These are phyloP conservation scores for Sycophila sp. DNA, from an alignment of 1,140 invertebrate species.

Conservation along the genomic window DNA sequence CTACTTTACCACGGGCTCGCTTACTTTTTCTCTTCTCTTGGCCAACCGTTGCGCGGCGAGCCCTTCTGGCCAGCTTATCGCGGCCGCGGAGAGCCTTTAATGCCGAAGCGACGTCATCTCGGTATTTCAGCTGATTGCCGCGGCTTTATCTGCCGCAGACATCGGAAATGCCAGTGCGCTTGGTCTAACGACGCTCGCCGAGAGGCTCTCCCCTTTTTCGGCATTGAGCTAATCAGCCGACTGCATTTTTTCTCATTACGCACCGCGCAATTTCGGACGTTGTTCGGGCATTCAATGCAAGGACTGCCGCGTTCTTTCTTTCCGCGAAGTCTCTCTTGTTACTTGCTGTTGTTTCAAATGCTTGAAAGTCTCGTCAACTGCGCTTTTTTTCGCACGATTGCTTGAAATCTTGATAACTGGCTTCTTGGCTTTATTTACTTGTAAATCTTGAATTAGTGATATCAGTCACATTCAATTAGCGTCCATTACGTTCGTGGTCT, in stretches of 20 bases:
- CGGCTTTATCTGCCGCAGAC: background rate
- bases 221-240: background rate
- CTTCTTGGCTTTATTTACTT: no score
- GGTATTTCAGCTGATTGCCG: background rate
- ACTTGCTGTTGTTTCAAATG: no score
- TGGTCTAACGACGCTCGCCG: background rate
- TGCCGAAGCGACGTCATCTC: background rate
- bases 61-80: background rate
- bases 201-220: background rate
- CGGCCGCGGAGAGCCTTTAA: no score
- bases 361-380: no score
- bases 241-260: background rate
- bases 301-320: no score
- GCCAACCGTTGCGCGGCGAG: background rate
- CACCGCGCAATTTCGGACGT: background rate
- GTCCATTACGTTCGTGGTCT: no score
- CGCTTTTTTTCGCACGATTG: no score
- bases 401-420: no score
- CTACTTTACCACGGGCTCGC: background rate
- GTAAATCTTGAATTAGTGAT: no score
- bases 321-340: background rate
- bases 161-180: background rate
- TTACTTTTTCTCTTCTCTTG: background rate
- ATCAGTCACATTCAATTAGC: no score
- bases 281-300: background rate